A percentile compares a stretch with the other conserved stretches of the same genome.
Evolutionary conservation across 2,113 vertebrate species (phyloP).

Genomic region (Tragelaphus imberbis): DNA sequence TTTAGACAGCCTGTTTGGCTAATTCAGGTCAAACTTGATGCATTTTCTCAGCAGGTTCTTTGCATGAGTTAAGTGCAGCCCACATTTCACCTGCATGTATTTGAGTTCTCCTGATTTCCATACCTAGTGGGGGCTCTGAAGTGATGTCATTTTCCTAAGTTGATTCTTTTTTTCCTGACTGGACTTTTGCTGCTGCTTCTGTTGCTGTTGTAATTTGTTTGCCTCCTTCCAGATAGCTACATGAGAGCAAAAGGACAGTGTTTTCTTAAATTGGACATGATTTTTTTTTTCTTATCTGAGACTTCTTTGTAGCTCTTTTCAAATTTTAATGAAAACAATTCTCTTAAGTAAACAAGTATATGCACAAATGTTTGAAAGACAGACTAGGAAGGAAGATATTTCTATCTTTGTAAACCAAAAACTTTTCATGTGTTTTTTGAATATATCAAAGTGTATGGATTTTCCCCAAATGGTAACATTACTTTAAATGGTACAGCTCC

Average conservation of each 20-base stretch:
- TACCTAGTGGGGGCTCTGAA: constrained; percentile 1
- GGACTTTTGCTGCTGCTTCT: neutral
- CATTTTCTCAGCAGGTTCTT: constrained; percentile 45
- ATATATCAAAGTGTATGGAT: constrained; percentile 39
- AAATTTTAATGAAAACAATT: constrained; percentile 56
- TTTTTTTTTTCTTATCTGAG: constrained; percentile 39
- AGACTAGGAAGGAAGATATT: constrained; percentile 34
- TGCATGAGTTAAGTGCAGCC: neutral
- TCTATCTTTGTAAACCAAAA: constrained; percentile 36
- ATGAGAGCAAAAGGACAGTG: constrained; percentile 38
- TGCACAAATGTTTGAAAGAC: neutral
- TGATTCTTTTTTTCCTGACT: neutral
- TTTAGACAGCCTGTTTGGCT: constrained; percentile 18
- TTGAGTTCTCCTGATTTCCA: constrained; percentile 16
- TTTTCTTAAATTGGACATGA: constrained; percentile 37
- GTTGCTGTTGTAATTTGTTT: neutral
- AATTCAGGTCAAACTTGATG: constrained; percentile 48
- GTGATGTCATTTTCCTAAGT: constrained; percentile 17
- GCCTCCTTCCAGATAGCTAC: constrained; percentile 54
- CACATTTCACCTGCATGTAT: neutral
- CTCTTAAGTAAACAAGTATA: constrained; percentile 66
- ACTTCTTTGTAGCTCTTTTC: constrained; percentile 48
- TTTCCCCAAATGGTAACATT: constrained; percentile 65
- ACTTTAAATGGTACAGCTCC: constrained; percentile 51
- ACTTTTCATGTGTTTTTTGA: constrained; percentile 48